These are phyloP conservation scores for Mythimna ferrago DNA, from an alignment of 2,888 invertebrate species.

Conservation along the genomic window DNA sequence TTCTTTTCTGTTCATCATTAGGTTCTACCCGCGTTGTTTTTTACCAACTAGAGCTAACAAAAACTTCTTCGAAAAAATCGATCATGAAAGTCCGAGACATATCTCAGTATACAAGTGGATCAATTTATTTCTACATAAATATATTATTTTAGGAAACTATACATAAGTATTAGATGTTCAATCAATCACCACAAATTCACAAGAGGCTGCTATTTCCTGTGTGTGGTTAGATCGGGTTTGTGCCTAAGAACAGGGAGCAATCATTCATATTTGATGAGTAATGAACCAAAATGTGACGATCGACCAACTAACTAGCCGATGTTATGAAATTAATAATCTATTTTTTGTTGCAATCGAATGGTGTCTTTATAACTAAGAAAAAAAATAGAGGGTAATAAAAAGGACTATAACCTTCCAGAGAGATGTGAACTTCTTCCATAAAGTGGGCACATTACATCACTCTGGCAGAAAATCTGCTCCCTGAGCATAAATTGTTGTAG, in stretches of 20 bases:
- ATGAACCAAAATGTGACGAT: background rate
- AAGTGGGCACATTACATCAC: too few species aligned
- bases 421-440: background rate
- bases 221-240: background rate
- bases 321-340: background rate
- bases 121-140: background rate
- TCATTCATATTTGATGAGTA: conserved; percentile 9
- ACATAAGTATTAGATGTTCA: background rate
- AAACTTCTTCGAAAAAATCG: background rate
- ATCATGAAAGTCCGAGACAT: background rate
- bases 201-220: conserved; percentile 4
- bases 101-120: background rate
- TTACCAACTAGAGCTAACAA: too few species aligned
- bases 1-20: too few species aligned
- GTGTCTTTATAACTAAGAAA: background rate
- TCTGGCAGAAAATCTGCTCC: too few species aligned
- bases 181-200: conserved; percentile 27
- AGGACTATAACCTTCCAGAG: background rate
- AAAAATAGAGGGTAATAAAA: background rate
- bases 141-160: background rate
- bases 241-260: background rate
- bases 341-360: background rate
- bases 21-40: too few species aligned
- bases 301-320: background rate
- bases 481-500: background rate